Evolutionary conservation across 2,888 invertebrate species (phyloP).

Genomic region (Callyntrura sp.): DNA sequence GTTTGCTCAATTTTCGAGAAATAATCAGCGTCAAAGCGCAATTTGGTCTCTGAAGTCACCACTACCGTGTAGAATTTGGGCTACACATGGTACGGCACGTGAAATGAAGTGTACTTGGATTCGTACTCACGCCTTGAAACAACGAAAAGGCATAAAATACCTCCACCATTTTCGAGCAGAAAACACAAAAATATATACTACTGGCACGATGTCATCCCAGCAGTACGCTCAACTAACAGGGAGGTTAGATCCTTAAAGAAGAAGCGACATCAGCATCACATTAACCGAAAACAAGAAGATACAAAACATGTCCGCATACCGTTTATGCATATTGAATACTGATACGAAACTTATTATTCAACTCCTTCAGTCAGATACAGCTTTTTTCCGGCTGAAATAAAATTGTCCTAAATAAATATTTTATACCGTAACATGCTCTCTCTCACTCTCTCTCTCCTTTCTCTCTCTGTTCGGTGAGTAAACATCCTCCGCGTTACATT

Average conservation of each 20-base stretch:
- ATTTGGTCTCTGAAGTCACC: too few relatives aligned
- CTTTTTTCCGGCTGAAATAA: slow-evolving; percentile 27
- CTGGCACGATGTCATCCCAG: too few relatives aligned
- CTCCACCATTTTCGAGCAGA: too few relatives aligned
- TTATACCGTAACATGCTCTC: background rate
- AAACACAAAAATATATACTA: too few relatives aligned
- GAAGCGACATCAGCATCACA: too few relatives aligned
- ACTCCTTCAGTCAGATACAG: background rate
- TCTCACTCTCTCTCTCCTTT: background rate
- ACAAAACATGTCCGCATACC: background rate
- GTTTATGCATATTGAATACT: background rate
- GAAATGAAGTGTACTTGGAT: too few relatives aligned
- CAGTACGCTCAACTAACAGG: too few relatives aligned
- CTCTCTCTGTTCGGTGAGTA: background rate
- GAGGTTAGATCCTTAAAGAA: too few relatives aligned
- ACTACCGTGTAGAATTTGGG: too few relatives aligned
- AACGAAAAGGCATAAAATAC: too few relatives aligned
- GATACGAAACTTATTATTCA: background rate
- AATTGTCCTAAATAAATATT: slow-evolving; percentile 56
- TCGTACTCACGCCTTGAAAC: too few relatives aligned
- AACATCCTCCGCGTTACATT: background rate
- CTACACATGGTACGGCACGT: too few relatives aligned
- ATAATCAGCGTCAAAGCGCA: slow-evolving; percentile 36
- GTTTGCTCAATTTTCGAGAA: background rate
- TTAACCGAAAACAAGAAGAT: background rate